Evolutionary conservation across 2,888 invertebrate species (phyloP), one percentile per base, ranked within the genome.

Genomic region (Leptodirus hochenwartii): DNA sequence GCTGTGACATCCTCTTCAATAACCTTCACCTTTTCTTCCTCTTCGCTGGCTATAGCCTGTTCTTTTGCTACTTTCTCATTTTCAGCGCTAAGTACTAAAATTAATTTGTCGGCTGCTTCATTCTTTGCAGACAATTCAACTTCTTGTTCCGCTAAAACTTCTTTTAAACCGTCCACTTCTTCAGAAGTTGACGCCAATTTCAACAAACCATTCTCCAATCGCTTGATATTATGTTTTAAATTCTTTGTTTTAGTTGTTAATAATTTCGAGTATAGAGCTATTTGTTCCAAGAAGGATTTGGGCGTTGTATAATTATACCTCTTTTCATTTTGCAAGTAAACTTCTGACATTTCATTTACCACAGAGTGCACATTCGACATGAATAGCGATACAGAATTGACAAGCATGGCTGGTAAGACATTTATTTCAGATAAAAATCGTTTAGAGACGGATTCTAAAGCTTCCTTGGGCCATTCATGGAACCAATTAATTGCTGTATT

Each of bases 241-340:
- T 80, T 72, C 5, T 50, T 53, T 0, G 68, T 68, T 47, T 78
- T 80, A 38, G 69, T 71, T 12, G 53, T 63, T 14, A 82, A 50
- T 4, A 82, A 53, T 47, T 80, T 81, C 1, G 67, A 59, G 46
- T 75, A 93, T 4, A 93, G 59, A 8, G 77, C 69, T 34, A 93
- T 90, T 49, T 88, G 82, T 50, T 93, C 93, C 26, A 95, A 58
- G 58, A 91, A 95, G 1, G 87, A 82, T 59, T 95, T 95, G 0
- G 93, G 93, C 1, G 93, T 95, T 1, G 93, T 93, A 53, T 93
- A 93, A 54, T 93, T 93, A 56, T 87, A 88, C 4, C 91, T 67
- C 22, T 73, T 72, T 43, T 93, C 91, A 47, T 87, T 90, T 40
- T 66, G 60, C 37, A 82, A 62, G 54, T 88, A 93, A 4, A 66